These are phyloP conservation scores for Aspiorhynchus laticeps DNA, from an alignment of 2,113 vertebrate species.

Conservation along the genomic window DNA sequence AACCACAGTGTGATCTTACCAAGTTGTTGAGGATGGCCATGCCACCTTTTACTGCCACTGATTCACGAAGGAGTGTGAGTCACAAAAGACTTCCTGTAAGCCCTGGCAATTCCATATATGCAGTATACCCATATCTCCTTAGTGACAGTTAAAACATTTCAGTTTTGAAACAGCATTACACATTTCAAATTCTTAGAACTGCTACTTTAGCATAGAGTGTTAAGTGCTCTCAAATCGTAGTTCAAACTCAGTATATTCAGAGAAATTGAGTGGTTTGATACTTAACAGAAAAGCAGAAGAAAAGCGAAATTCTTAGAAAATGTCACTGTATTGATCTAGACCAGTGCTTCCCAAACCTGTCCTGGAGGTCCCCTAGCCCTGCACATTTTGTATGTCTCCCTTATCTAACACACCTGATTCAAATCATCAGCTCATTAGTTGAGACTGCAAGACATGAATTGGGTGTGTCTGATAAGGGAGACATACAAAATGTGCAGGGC, in stretches of 20 bases:
- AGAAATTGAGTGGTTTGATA: background rate
- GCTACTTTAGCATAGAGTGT: background rate
- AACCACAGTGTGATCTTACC: background rate
- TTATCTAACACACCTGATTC: too few relatives aligned
- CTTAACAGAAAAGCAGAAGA: background rate
- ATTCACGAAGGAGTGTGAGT: background rate
- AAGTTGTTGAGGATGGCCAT: background rate
- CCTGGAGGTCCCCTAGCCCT: too few relatives aligned
- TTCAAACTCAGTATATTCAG: background rate
- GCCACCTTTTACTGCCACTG: background rate
- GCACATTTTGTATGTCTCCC: too few relatives aligned
- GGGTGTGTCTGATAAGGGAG: too few relatives aligned
- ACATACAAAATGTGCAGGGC: too few relatives aligned
- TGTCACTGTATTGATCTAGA: background rate
- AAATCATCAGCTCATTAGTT: too few relatives aligned
- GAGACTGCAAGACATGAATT: too few relatives aligned
- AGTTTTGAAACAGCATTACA: background rate
- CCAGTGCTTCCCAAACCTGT: too few relatives aligned
- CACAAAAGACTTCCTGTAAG: background rate
- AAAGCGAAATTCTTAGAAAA: background rate
- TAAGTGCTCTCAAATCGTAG: background rate
- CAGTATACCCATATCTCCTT: background rate
- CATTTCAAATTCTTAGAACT: background rate
- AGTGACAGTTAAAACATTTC: background rate
- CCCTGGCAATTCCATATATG: background rate